Conservation (phyloP, 2,888 invertebrate genomes). For the Micoletzkya japonica region DNA sequence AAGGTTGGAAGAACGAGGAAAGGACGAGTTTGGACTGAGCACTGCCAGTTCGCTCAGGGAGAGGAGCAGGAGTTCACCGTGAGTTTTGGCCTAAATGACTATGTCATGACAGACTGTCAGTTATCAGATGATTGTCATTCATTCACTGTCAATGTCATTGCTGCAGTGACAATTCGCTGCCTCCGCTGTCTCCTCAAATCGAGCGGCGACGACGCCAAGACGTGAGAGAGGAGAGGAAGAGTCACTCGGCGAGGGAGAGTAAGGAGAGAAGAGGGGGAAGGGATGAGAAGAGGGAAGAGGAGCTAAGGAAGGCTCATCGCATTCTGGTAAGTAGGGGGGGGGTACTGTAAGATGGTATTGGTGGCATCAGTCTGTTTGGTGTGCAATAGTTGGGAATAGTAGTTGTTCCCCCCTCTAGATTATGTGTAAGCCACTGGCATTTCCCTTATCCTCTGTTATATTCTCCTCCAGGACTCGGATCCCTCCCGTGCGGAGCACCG, state of each 20-base stretch:
- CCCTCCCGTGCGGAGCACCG: neutral
- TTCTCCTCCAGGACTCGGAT: conserved; percentile 11
- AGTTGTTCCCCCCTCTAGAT: too few species aligned
- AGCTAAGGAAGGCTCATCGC: conserved; percentile 6
- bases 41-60: too few species aligned
- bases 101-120: neutral
- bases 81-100: neutral
- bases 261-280: conserved; percentile 13
- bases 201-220: neutral
- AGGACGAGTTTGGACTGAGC: conserved; percentile 1
- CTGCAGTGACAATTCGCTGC: neutral
- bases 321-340: neutral
- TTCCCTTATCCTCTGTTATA: too few species aligned
- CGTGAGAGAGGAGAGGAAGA: too few species aligned
- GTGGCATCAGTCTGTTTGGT: neutral
- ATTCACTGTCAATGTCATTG: neutral
- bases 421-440: too few species aligned
- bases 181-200: neutral
- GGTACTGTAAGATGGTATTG: neutral
- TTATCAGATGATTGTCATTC: neutral
- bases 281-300: neutral
- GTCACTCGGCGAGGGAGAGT: conserved; percentile 6
- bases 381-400: neutral
- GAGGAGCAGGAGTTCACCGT: conserved; percentile 27
- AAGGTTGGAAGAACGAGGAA: conserved; percentile 6